Percentiles rank a stretch among this genome's conserved stretches.
These are phyloP conservation scores for Noctilio leporinus DNA, from an alignment of 2,113 vertebrate genomes.

Conservation along the genomic window DNA sequence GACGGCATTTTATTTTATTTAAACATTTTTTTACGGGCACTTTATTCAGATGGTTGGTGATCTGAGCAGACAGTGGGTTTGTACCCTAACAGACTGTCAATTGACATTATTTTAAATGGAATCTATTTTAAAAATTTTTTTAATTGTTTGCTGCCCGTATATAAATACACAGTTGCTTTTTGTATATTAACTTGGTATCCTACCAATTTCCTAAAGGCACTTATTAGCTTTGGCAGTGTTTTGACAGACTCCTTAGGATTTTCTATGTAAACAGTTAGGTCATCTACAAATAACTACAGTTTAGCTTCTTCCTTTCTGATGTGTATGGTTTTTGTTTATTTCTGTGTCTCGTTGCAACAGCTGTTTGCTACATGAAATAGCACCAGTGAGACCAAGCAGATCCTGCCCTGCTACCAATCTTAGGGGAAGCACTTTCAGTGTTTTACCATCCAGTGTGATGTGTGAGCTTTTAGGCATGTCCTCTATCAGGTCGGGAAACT, in stretches of 20 bases:
- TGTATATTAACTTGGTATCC: no score
- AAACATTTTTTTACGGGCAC: no score
- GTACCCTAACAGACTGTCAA: no score
- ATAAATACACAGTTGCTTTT: no score
- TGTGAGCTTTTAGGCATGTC: not conserved
- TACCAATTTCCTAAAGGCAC: no score
- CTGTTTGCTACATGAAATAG: not conserved
- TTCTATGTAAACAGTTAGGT: no score
- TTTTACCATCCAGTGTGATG: not conserved
- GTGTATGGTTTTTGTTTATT: not conserved
- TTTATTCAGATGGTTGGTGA: no score
- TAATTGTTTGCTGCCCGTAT: not conserved
- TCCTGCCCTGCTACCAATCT: not conserved
- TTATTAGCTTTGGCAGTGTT: no score
- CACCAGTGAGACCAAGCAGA: not conserved
- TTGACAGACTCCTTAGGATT: no score
- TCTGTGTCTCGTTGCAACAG: not conserved
- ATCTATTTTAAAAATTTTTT: not conserved
- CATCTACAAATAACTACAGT: not conserved
- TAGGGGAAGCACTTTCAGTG: not conserved
- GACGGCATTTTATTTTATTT: not conserved
- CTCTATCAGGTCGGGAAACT: not conserved
- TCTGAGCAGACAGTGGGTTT: no score
- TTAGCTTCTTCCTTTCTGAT: not conserved
- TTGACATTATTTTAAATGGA: not conserved